Conservation (phyloP, 2,113 vertebrate species). For the Hydropotes inermis region DNA sequence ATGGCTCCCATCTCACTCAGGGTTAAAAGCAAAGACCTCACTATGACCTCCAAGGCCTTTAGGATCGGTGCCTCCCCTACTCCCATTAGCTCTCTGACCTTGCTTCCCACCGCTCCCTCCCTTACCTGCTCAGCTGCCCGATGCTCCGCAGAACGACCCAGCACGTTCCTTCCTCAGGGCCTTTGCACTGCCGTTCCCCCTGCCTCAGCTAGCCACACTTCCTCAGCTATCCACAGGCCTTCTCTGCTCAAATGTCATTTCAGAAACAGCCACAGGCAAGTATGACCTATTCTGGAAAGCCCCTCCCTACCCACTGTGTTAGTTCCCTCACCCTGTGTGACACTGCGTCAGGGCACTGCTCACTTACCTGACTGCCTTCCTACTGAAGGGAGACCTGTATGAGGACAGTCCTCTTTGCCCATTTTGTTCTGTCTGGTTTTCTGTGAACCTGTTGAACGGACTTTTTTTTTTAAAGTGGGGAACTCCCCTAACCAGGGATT, state of each 20-base stretch:
- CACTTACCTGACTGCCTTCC: not conserved
- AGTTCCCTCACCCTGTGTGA: fast-evolving
- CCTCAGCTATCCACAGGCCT: not conserved
- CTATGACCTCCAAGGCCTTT: not conserved
- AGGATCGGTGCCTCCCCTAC: not conserved
- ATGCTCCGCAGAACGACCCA: not conserved
- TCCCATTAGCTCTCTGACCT: not conserved
- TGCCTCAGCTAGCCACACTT: not conserved
- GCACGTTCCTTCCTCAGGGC: not conserved
- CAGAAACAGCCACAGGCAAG: not conserved
- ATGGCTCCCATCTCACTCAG: not conserved
- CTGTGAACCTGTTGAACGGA: not conserved
- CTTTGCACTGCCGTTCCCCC: not conserved
- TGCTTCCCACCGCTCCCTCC: not conserved
- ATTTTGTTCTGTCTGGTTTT: not conserved
- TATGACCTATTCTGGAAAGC: not conserved
- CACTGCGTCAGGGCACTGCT: not conserved
- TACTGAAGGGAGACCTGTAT: fast-evolving
- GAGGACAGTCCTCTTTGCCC: not conserved
- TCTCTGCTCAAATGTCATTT: not conserved
- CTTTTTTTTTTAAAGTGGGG: not conserved
- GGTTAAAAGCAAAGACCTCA: not conserved
- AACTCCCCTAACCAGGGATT: not conserved
- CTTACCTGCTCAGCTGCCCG: not conserved
- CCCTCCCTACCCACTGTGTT: not conserved